Evolutionary conservation across 2,113 vertebrate genomes (phyloP).

Genomic region (Peromyscus polionotus): DNA sequence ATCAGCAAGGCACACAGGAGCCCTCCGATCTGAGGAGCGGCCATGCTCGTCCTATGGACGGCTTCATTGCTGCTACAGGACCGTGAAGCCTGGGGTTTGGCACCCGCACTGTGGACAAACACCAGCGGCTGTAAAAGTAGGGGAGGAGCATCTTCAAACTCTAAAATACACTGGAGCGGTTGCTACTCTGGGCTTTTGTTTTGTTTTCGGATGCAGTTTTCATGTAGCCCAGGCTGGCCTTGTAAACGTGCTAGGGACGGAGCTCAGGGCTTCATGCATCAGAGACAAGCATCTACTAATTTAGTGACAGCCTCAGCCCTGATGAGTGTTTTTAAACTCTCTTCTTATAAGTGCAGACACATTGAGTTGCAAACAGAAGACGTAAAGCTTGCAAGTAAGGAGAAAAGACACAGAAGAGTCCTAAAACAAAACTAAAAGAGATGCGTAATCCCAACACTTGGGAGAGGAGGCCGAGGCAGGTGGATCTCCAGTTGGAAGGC

Average conservation of each 20-base stretch:
- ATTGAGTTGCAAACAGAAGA: not conserved
- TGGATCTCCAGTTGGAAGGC: not conserved
- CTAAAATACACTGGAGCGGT: not conserved
- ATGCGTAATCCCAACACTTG: not conserved
- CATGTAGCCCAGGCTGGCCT: not conserved
- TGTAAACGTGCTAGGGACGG: not conserved
- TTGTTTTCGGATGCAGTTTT: not conserved
- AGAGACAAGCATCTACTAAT: not conserved
- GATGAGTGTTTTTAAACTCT: not conserved
- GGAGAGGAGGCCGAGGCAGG: not conserved
- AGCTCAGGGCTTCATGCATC: not conserved
- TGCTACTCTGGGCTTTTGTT: not conserved
- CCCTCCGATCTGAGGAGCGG: not conserved
- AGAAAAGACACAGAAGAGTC: not conserved
- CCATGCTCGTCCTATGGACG: not conserved
- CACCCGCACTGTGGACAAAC: too few relatives aligned
- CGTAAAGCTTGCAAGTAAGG: constrained; percentile 1
- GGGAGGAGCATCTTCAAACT: not conserved
- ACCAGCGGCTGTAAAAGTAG: not conserved
- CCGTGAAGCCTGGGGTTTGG: not conserved
- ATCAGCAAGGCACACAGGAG: not conserved
- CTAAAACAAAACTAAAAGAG: not conserved
- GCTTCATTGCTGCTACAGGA: not conserved
- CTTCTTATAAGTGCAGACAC: not conserved
- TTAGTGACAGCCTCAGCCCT: not conserved